Percentiles rank a stretch among this genome's conserved stretches.
Conservation (phyloP, 1,140 invertebrate genomes). For the Bombus huntii region DNA sequence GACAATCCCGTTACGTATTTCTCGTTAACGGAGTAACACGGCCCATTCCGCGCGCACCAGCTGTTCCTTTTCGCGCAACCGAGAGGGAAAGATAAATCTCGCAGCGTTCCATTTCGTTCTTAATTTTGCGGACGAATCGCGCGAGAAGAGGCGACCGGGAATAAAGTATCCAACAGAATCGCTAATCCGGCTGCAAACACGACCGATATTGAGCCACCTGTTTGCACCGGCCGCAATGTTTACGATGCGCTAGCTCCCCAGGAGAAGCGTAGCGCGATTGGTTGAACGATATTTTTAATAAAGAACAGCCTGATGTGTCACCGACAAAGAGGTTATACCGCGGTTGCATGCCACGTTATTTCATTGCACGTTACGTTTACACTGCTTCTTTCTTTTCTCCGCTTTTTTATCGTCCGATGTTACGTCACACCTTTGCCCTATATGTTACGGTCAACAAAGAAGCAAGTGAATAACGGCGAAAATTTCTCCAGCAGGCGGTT, state of each 20-base stretch:
- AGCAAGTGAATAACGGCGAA: background rate
- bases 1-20: too few relatives aligned
- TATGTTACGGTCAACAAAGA: background rate
- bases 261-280: conserved; percentile 41
- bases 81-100: conserved; percentile 42
- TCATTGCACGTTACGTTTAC: conserved; percentile 5
- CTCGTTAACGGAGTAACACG: background rate
- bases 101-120: conserved; percentile 15
- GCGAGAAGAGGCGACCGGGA: conserved; percentile 28
- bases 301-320: conserved; percentile 20
- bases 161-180: conserved; percentile 68
- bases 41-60: too few relatives aligned
- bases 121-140: conserved; percentile 40
- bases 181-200: conserved; percentile 65
- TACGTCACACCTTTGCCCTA: background rate
- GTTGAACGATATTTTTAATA: conserved; percentile 61
- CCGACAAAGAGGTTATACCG: background rate
- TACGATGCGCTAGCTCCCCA: conserved; percentile 35
- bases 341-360: background rate
- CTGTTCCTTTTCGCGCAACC: background rate
- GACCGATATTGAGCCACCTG: conserved; percentile 67
- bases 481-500: background rate
- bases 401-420: background rate
- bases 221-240: conserved; percentile 63
- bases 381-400: conserved; percentile 13